phyloP scores from a whole-genome alignment of 2,797 vertebrate species.

The Salarias fasciatus region DNA sequence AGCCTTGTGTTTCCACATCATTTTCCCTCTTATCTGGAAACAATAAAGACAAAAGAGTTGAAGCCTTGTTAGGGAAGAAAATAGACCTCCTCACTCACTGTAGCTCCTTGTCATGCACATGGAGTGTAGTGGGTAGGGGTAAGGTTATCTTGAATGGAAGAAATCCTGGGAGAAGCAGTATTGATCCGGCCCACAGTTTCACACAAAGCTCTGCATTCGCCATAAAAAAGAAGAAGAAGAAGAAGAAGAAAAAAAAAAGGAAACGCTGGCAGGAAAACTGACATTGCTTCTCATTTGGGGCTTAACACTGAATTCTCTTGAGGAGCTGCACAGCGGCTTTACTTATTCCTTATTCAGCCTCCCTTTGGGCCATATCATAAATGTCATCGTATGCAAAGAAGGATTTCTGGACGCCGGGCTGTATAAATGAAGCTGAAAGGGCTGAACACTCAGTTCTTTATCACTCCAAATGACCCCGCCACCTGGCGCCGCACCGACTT shows the following conservation, averaged over 20 bases:
- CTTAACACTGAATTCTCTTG: constrained; percentile 56
- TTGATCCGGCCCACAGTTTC: constrained; percentile 71
- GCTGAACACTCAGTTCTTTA: constrained; percentile 50
- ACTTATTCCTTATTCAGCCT: constrained; percentile 65
- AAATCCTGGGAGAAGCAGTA: constrained; percentile 68
- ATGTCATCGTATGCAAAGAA: constrained; percentile 80
- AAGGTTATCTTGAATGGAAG: constrained; percentile 72
- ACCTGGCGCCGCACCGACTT: constrained; percentile 30
- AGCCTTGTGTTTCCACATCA: constrained; percentile 27
- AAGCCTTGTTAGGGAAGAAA: constrained; percentile 22
- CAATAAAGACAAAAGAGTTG: constrained; percentile 37
- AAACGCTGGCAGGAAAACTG: constrained; percentile 59
- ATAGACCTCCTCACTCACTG: constrained; percentile 27
- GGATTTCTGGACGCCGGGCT: constrained; percentile 56
- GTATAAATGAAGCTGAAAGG: constrained; percentile 60
- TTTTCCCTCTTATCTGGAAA: constrained; percentile 37
- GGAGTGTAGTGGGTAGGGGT: constrained; percentile 34
- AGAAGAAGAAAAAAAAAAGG: too few relatives aligned
- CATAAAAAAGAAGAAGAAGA: too few relatives aligned
- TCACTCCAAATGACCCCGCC: constrained; percentile 37
- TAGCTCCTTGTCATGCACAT: constrained; percentile 62
- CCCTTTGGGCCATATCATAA: constrained; percentile 73
- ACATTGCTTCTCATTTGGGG: constrained; percentile 62
- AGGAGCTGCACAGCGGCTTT: constrained; percentile 48
- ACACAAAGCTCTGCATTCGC: constrained; percentile 64